These are phyloP conservation scores for Cardinalis cardinalis DNA, from an alignment of 2,113 vertebrate genomes.

Conservation along the genomic window DNA sequence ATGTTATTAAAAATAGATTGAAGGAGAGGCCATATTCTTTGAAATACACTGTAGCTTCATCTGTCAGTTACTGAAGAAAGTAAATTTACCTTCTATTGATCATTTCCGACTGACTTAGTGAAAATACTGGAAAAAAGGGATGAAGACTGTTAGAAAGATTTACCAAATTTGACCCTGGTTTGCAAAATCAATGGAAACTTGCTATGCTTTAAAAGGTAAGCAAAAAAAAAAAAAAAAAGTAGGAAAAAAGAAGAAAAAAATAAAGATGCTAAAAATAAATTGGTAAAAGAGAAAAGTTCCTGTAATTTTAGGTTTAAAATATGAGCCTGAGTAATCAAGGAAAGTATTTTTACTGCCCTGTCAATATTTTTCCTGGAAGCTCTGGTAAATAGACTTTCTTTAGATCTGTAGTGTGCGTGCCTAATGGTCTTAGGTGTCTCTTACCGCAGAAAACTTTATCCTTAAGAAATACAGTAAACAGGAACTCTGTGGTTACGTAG, in stretches of 20 bases:
- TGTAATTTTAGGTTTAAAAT: slow-evolving; percentile 81
- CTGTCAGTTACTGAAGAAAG: not conserved
- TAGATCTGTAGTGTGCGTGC: slow-evolving; percentile 69
- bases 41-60: not conserved
- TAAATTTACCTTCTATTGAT: slow-evolving; percentile 11
- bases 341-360: slow-evolving; percentile 83
- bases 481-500: slow-evolving; percentile 74
- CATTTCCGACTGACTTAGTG: not conserved
- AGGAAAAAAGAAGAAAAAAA: slow-evolving; percentile 52
- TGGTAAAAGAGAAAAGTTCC: slow-evolving; percentile 71
- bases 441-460: slow-evolving; percentile 76
- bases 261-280: slow-evolving; percentile 78
- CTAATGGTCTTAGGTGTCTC: slow-evolving; percentile 74
- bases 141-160: not conserved
- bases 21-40: not conserved
- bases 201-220: slow-evolving; percentile 60
- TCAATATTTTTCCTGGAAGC: slow-evolving; percentile 86
- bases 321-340: slow-evolving; percentile 77
- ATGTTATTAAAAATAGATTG: not conserved
- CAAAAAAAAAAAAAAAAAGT: slow-evolving; percentile 25
- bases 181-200: slow-evolving; percentile 55
- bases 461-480: slow-evolving; percentile 76
- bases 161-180: slow-evolving; percentile 24
- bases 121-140: not conserved
- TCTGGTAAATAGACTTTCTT: slow-evolving; percentile 73